Conservation (phyloP, 2,113 vertebrate genomes). For the Pterophyllum scalare region DNA sequence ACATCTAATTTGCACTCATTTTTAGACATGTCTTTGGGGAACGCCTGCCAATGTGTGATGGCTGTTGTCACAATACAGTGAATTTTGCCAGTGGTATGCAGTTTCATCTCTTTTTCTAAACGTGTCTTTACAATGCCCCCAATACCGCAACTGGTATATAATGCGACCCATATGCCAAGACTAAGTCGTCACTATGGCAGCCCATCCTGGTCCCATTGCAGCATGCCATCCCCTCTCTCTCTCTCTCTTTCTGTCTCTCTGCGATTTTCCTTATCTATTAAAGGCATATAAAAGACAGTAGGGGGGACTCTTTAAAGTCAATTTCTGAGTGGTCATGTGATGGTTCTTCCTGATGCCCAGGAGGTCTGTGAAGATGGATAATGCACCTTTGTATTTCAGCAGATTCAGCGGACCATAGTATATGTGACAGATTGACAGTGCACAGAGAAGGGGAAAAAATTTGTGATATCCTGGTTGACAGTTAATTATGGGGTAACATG, state of each 20-base stretch:
- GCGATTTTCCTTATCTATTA: background rate
- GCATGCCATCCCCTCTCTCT: background rate
- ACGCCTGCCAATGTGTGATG: conserved; percentile 23
- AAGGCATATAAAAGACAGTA: background rate
- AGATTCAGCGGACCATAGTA: conserved; percentile 27
- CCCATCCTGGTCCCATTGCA: background rate
- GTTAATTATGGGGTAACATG: conserved; percentile 55
- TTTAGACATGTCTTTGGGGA: conserved; percentile 22
- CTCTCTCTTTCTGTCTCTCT: background rate
- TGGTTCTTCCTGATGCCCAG: conserved; percentile 5
- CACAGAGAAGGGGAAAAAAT: background rate
- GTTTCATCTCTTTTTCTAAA: conserved; percentile 45
- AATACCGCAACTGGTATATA: background rate
- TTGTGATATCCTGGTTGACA: conserved; percentile 34
- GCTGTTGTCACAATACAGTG: conserved; percentile 22
- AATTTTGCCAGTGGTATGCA: conserved; percentile 19
- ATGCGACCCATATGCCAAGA: background rate
- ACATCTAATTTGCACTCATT: conserved; percentile 30
- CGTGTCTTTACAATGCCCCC: background rate
- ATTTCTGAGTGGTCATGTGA: background rate
- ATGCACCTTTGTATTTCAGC: background rate
- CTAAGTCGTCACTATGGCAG: background rate
- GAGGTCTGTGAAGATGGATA: background rate
- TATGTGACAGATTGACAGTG: conserved; percentile 25
- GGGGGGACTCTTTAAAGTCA: background rate